Conservation (phyloP, 2,797 vertebrate species). For the Notamacropus eugenii region DNA sequence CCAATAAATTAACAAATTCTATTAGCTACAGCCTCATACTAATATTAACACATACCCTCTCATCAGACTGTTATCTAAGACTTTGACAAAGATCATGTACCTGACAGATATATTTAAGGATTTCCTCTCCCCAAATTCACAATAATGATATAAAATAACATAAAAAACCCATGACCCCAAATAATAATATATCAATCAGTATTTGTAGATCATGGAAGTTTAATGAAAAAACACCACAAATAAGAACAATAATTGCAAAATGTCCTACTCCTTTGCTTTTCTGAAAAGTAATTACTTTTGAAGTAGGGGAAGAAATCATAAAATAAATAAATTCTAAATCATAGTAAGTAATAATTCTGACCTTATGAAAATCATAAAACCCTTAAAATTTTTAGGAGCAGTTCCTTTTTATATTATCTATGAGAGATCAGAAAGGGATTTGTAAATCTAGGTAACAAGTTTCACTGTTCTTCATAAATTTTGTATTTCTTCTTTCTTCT, state of each 20-base stretch:
- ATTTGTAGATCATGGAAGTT: not conserved
- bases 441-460: not conserved
- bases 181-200: not conserved
- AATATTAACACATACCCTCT: not conserved
- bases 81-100: not conserved
- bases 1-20: not conserved
- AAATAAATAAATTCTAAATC: not conserved
- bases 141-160: not conserved
- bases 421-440: not conserved
- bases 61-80: not conserved
- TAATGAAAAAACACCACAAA: not conserved
- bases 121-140: not conserved
- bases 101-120: not conserved
- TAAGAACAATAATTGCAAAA: not conserved
- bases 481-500: not conserved
- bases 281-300: not conserved
- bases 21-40: not conserved
- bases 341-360: not conserved
- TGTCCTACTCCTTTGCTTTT: not conserved
- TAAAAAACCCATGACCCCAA: not conserved
- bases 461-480: not conserved
- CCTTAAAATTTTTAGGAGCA: not conserved
- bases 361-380: not conserved
- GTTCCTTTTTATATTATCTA: not conserved
- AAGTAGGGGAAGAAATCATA: not conserved